A percentile compares a stretch with the other conserved stretches of the same genome.
These are phyloP conservation scores for Saguinus midas DNA, from an alignment of 2,113 vertebrate species.

Conservation along the genomic window DNA sequence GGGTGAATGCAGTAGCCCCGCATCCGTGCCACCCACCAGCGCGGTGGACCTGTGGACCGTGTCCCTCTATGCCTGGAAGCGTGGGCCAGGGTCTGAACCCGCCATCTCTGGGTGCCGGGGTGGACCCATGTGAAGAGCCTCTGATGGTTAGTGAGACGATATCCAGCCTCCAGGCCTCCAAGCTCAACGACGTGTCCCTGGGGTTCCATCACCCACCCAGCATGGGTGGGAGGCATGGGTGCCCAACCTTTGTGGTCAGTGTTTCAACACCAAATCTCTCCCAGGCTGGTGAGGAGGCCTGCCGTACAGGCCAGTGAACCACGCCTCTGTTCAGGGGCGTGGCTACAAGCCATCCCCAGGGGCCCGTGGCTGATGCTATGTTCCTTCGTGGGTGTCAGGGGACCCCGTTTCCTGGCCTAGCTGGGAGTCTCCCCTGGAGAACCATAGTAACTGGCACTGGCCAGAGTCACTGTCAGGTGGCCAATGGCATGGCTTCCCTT, in stretches of 20 bases:
- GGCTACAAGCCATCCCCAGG: neutral
- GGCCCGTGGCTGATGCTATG: neutral
- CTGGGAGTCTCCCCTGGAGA: neutral
- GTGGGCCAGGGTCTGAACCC: neutral
- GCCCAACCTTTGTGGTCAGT: neutral
- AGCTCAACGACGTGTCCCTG: neutral
- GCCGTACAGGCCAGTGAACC: neutral
- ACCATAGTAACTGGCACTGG: rapidly evolving
- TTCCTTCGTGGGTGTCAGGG: neutral
- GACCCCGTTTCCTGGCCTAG: neutral
- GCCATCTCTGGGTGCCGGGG: neutral
- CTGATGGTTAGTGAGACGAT: no score
- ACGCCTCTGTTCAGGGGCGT: neutral
- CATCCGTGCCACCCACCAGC: neutral
- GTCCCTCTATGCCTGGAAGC: rapidly evolving
- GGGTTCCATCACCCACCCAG: neutral
- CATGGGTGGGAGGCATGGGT: rapidly evolving
- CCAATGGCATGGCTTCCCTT: neutral
- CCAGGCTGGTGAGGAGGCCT: neutral
- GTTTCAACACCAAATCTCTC: neutral
- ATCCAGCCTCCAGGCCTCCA: neutral
- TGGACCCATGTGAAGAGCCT: neutral
- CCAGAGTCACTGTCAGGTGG: neutral
- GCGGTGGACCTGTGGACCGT: no score
- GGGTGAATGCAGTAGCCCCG: neutral